These are phyloP conservation scores for Arizona elegans DNA, from an alignment of 2,113 vertebrate genomes.

Conservation along the genomic window DNA sequence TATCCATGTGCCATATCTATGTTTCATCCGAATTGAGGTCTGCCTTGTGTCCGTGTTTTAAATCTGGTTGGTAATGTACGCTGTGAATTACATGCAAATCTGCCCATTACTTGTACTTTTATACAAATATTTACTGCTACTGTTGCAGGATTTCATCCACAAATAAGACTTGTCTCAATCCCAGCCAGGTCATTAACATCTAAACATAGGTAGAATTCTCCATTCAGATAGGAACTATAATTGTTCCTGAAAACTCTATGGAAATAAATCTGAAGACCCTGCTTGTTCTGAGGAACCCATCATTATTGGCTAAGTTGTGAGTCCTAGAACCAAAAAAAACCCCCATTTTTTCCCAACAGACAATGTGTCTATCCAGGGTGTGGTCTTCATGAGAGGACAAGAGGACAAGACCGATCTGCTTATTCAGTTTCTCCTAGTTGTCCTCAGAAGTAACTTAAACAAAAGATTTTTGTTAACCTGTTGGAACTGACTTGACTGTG, in stretches of 20 bases:
- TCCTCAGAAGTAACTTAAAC: slow-evolving; percentile 48
- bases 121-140: background rate
- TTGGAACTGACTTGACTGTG: slow-evolving; percentile 40
- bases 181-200: background rate
- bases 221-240: background rate
- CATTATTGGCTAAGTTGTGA: slow-evolving; percentile 22
- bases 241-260: background rate
- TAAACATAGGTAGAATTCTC: background rate
- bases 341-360: slow-evolving; percentile 25
- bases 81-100: background rate
- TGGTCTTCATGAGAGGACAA: slow-evolving; percentile 47
- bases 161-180: background rate
- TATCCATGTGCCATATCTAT: background rate
- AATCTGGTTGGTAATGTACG: background rate
- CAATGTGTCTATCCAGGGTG: slow-evolving; percentile 47
- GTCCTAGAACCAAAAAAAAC: background rate
- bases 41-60: background rate
- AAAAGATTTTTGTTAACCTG: slow-evolving; percentile 52
- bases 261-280: background rate
- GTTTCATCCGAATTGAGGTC: background rate
- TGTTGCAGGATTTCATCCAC: background rate
- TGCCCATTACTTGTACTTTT: background rate
- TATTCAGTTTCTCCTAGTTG: slow-evolving; percentile 29
- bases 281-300: background rate
- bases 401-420: slow-evolving; percentile 7